phyloP scores from a whole-genome alignment of 2,797 vertebrate genomes.

The Tiaroga cobitis region DNA sequence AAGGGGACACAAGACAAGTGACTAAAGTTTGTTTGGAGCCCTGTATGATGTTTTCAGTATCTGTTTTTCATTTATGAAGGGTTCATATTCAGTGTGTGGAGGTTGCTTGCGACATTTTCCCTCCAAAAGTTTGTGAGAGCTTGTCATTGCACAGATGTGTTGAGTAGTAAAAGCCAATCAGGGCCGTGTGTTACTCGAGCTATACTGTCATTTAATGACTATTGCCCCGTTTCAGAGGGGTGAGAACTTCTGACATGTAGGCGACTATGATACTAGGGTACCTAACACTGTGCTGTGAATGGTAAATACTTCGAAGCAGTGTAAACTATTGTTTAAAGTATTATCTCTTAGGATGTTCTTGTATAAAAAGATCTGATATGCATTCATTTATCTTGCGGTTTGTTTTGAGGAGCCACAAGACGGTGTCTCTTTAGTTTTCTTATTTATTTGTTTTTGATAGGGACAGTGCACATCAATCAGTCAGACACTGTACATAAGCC shows the following conservation, averaged over 20 bases:
- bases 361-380: neutral
- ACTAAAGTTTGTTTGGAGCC: neutral
- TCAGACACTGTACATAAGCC: neutral
- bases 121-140: neutral
- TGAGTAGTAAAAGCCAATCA: conserved; percentile 52
- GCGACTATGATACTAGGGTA: neutral
- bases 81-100: conserved; percentile 10
- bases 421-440: conserved; percentile 31
- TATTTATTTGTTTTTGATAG: neutral
- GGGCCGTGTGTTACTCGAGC: conserved; percentile 36
- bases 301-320: neutral
- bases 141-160: conserved; percentile 49
- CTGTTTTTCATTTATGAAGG: neutral
- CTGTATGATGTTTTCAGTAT: neutral
- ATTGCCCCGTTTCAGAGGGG: neutral
- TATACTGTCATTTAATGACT: conserved; percentile 25
- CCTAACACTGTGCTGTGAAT: neutral
- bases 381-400: conserved; percentile 4
- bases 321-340: neutral
- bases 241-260: neutral
- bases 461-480: neutral
- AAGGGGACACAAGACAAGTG: neutral
- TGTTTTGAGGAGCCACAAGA: conserved; percentile 3
- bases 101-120: neutral
- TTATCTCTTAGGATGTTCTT: neutral